A percentile compares a stretch with the other conserved stretches of the same genome.
Conservation (phyloP, 2,888 invertebrate genomes). For the Pasiphila rectangulata region DNA sequence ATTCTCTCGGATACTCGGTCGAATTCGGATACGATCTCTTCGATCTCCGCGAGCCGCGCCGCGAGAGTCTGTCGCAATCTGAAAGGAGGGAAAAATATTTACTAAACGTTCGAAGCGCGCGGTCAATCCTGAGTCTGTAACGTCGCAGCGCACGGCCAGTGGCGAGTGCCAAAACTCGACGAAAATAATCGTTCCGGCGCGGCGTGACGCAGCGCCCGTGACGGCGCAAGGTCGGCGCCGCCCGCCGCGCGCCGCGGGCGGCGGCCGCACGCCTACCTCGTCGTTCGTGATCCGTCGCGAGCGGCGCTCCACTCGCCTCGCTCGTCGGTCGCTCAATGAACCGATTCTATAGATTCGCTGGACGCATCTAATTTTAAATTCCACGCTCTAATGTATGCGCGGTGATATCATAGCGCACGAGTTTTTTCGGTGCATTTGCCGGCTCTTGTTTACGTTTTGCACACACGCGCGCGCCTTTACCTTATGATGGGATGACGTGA, state of each 20-base stretch:
- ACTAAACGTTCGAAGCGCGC: slow-evolving; percentile 47
- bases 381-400: slow-evolving; percentile 70
- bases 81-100: slow-evolving; percentile 58
- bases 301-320: slow-evolving; percentile 77
- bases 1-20: slow-evolving; percentile 86
- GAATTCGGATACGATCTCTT: slow-evolving; percentile 88
- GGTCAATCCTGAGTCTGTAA: slow-evolving; percentile 46
- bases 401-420: slow-evolving; percentile 74
- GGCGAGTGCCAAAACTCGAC: slow-evolving; percentile 73
- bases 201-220: slow-evolving; percentile 67
- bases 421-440: slow-evolving; percentile 69
- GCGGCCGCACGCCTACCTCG: slow-evolving; percentile 57
- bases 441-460: slow-evolving; percentile 72
- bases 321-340: slow-evolving; percentile 79
- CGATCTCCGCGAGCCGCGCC: slow-evolving; percentile 87
- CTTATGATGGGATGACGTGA: slow-evolving; percentile 56
- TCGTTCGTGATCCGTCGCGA: slow-evolving; percentile 71
- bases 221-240: slow-evolving; percentile 70
- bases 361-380: slow-evolving; percentile 74
- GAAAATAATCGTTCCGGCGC: slow-evolving; percentile 73
- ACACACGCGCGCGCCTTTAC: slow-evolving; percentile 55
- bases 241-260: slow-evolving; percentile 32
- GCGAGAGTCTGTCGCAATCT: slow-evolving; percentile 91
- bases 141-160: slow-evolving; percentile 50
- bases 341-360: slow-evolving; percentile 63